Conservation (phyloP, 1,140 invertebrate genomes). For the Bombus sibiricus region DNA sequence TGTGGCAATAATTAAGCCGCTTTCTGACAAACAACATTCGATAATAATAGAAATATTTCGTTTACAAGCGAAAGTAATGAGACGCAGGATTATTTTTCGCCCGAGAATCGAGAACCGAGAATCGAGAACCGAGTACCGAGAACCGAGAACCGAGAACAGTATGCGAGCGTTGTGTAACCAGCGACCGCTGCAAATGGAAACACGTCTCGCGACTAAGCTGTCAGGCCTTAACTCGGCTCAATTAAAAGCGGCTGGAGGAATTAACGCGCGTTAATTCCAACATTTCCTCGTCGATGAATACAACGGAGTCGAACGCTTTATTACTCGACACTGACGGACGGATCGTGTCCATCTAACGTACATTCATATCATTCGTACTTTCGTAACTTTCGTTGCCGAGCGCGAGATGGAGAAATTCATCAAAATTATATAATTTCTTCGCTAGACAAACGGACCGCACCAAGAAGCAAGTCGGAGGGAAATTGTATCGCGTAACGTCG, state of each 20-base stretch:
- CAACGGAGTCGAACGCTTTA: background rate
- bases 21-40: too few relatives aligned
- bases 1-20: background rate
- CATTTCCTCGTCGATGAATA: background rate
- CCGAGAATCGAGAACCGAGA: background rate
- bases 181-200: background rate
- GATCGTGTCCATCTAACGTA: background rate
- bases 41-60: too few relatives aligned
- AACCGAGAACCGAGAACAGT: background rate
- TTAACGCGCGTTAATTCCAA: conserved; percentile 35
- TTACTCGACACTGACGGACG: background rate
- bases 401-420: background rate
- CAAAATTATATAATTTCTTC: background rate
- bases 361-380: background rate
- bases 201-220: background rate
- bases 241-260: conserved; percentile 17
- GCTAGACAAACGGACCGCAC: background rate
- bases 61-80: background rate
- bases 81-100: background rate
- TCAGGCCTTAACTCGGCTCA: conserved; percentile 16
- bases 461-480: background rate
- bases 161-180: background rate
- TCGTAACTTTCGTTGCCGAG: background rate
- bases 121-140: too few relatives aligned
- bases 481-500: background rate